Conservation (phyloP, 2,797 vertebrate genomes). For the Lepidocolaptes lacrymiger region DNA sequence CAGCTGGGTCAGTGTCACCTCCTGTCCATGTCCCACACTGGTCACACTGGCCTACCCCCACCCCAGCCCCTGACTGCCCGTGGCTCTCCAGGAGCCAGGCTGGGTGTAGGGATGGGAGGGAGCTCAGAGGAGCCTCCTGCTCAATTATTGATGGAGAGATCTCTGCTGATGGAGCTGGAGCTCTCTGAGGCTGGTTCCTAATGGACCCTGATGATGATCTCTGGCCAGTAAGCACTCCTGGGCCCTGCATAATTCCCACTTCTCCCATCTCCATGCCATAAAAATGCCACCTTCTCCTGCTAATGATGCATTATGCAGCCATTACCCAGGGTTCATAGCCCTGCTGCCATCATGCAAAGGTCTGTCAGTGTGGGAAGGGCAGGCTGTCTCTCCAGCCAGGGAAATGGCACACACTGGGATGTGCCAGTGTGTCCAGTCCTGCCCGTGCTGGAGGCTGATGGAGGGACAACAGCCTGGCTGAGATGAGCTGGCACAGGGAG, state of each 20-base stretch:
- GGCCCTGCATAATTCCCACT: constrained; percentile 42
- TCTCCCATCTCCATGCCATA: not conserved
- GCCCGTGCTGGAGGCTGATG: not conserved
- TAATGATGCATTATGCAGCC: not conserved
- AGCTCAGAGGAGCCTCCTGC: not conserved
- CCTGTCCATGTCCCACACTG: fast-evolving
- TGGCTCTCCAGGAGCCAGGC: not conserved
- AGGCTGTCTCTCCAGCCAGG: not conserved
- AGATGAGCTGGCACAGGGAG: not conserved
- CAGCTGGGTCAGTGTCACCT: not conserved
- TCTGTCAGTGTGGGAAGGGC: not conserved
- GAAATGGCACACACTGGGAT: not conserved
- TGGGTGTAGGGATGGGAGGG: not conserved
- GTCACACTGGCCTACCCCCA: not conserved
- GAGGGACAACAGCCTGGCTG: not conserved
- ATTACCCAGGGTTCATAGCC: not conserved
- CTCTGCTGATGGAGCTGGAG: constrained; percentile 11
- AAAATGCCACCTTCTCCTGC: constrained; percentile 22
- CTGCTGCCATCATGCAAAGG: not conserved
- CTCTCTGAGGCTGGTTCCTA: constrained; percentile 28
- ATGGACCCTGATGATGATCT: constrained; percentile 1
- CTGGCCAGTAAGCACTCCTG: constrained; percentile 38
- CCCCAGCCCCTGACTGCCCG: fast-evolving
- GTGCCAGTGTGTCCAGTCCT: not conserved
- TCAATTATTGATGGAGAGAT: constrained; percentile 60